Conservation (phyloP, 2,888 invertebrate species). For the Acrocera orbiculus region DNA sequence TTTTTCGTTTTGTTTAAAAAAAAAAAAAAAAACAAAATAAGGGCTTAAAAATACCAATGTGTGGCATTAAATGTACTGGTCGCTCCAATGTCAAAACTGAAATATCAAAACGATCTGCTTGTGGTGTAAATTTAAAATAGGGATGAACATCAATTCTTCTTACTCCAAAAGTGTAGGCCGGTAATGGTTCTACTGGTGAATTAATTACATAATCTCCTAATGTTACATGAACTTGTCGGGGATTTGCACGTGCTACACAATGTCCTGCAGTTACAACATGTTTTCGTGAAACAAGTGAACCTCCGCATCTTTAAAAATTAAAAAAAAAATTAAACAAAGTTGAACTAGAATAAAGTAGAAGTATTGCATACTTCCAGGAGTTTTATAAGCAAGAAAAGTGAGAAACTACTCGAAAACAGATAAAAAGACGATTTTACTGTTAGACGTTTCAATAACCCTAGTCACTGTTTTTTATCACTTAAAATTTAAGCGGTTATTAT, state of each 20-base stretch:
- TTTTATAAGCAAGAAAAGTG: neutral
- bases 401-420: no score
- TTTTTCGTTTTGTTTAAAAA: neutral
- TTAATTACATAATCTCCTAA: conserved; percentile 79
- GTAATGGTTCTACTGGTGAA: conserved; percentile 77
- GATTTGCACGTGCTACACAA: conserved; percentile 80
- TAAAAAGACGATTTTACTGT: no score
- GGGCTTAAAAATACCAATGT: conserved; percentile 46
- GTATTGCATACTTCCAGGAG: no score
- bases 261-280: conserved; percentile 91
- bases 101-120: conserved; percentile 79
- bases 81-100: conserved; percentile 75
- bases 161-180: conserved; percentile 86
- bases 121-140: conserved; percentile 82
- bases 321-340: conserved; percentile 1
- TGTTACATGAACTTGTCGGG: conserved; percentile 80
- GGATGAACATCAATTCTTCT: conserved; percentile 79
- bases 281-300: conserved; percentile 73
- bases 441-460: no score
- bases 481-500: no score
- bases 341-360: no score
- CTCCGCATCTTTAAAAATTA: conserved; percentile 63
- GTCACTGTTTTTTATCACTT: no score
- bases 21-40: neutral
- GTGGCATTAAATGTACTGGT: conserved; percentile 78